phyloP scores from a whole-genome alignment of 2,113 vertebrate species.

The Zosterops borbonicus region DNA sequence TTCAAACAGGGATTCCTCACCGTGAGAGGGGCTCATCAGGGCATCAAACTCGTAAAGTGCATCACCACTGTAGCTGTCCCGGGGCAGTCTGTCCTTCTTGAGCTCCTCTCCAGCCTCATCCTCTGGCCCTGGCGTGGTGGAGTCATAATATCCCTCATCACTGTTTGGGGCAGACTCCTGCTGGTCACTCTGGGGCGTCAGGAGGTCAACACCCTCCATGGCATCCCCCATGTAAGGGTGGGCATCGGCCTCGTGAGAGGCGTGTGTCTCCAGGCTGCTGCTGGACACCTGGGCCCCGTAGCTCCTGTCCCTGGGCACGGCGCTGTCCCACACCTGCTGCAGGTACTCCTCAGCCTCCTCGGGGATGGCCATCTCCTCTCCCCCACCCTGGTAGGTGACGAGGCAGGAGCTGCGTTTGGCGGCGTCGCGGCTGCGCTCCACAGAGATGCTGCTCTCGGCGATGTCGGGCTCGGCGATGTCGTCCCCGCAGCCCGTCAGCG shows the following conservation, averaged over 20 bases:
- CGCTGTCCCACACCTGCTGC: slow-evolving; percentile 78
- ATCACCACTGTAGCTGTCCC: slow-evolving; percentile 96
- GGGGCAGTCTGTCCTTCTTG: slow-evolving; percentile 82
- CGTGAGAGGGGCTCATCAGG: slow-evolving; percentile 83
- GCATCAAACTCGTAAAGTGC: slow-evolving; percentile 94
- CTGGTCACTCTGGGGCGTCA: slow-evolving; percentile 93
- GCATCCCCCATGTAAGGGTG: slow-evolving; percentile 60
- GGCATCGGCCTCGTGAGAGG: slow-evolving; percentile 63
- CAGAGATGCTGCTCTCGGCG: slow-evolving; percentile 85
- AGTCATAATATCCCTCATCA: slow-evolving; percentile 97
- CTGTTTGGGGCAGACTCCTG: slow-evolving; percentile 95
- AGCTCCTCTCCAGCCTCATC: slow-evolving; percentile 84
- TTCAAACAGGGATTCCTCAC: slow-evolving; percentile 80
- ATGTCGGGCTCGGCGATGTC: slow-evolving; percentile 96
- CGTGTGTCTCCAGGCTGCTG: slow-evolving; percentile 31
- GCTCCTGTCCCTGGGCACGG: slow-evolving; percentile 59
- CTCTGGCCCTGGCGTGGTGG: slow-evolving; percentile 90
- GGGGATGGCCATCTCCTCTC: slow-evolving; percentile 95
- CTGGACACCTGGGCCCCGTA: slow-evolving; percentile 65
- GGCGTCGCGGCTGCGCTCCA: slow-evolving; percentile 83
- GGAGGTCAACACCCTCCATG: slow-evolving; percentile 66
- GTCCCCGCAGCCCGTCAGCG: slow-evolving; percentile 94
- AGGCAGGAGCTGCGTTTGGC: slow-evolving; percentile 91
- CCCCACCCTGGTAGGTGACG: slow-evolving; percentile 94
- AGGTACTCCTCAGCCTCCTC: slow-evolving; percentile 87